Evolutionary conservation across 2,888 invertebrate genomes (phyloP).

Genomic region (Cryptus armator): DNA sequence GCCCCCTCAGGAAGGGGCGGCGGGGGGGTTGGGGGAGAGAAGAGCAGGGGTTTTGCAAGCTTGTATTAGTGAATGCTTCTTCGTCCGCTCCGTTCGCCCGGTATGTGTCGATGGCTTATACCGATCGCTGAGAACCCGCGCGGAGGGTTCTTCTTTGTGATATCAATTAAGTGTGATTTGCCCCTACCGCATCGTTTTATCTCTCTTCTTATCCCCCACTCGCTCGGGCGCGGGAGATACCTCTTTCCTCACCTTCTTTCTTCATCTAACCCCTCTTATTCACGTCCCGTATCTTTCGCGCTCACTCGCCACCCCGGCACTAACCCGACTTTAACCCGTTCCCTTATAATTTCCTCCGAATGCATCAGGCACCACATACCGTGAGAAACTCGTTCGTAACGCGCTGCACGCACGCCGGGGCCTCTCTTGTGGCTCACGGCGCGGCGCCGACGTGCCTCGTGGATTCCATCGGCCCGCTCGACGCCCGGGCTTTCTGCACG

Average conservation of each 20-base stretch:
- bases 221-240: constrained; percentile 35
- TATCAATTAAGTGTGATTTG: constrained; percentile 83
- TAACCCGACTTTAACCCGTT: constrained; percentile 81
- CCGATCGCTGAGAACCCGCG: constrained; percentile 73
- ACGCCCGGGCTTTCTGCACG: constrained; percentile 47
- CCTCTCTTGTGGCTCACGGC: constrained; percentile 49
- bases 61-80: constrained; percentile 38
- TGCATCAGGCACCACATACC: constrained; percentile 78
- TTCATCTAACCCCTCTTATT: constrained; percentile 46
- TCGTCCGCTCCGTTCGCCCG: constrained; percentile 5
- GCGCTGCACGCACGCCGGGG: constrained; percentile 77
- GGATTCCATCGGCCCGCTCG: constrained; percentile 53
- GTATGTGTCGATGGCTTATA: constrained; percentile 69
- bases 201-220: constrained; percentile 40
- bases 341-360: constrained; percentile 83
- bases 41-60: constrained; percentile 25
- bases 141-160: constrained; percentile 79
- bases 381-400: constrained; percentile 83
- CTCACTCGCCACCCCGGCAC: constrained; percentile 61
- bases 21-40: constrained; percentile 40
- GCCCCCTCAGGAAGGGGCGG: constrained; percentile 39
- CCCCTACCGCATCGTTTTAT: constrained; percentile 65
- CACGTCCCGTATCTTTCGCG: constrained; percentile 48
- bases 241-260: constrained; percentile 29
- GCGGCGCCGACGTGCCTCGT: constrained; percentile 65